These are phyloP conservation scores for Aphelocoma californica DNA, from an alignment of 2,797 vertebrate species.

Conservation along the genomic window DNA sequence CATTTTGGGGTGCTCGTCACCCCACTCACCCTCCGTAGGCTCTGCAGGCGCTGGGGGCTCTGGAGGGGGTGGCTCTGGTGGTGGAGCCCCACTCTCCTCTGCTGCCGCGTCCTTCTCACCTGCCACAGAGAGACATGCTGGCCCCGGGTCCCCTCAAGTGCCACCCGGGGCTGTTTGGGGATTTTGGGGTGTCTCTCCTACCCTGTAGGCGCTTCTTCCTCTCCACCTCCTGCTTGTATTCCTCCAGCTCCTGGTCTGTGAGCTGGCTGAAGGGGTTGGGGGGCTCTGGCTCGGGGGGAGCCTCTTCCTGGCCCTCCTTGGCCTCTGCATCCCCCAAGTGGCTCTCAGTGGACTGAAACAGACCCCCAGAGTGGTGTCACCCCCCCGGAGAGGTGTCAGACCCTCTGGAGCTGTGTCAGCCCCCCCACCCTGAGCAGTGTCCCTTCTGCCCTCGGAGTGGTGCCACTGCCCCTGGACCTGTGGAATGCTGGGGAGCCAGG, in stretches of 20 bases:
- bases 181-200: conserved; percentile 47
- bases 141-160: accelerated
- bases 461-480: background rate
- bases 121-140: background rate
- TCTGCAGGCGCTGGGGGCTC: conserved; percentile 71
- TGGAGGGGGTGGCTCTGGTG: conserved; percentile 56
- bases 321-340: conserved; percentile 62
- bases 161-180: background rate
- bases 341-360: conserved; percentile 85
- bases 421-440: too few species aligned
- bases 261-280: conserved; percentile 96
- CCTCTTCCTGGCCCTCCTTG: conserved; percentile 64
- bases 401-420: background rate
- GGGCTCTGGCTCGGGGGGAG: conserved; percentile 81
- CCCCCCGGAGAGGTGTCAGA: background rate
- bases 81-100: conserved; percentile 70
- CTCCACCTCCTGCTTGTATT: conserved; percentile 94
- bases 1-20: background rate
- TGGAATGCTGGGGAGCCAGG: background rate
- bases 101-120: conserved; percentile 80
- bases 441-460: background rate
- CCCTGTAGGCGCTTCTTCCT: conserved; percentile 87
- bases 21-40: conserved; percentile 84
- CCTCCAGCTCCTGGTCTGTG: conserved; percentile 94
- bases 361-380: background rate